Conservation (phyloP, 2,113 vertebrate species). For the Garra rufa region DNA sequence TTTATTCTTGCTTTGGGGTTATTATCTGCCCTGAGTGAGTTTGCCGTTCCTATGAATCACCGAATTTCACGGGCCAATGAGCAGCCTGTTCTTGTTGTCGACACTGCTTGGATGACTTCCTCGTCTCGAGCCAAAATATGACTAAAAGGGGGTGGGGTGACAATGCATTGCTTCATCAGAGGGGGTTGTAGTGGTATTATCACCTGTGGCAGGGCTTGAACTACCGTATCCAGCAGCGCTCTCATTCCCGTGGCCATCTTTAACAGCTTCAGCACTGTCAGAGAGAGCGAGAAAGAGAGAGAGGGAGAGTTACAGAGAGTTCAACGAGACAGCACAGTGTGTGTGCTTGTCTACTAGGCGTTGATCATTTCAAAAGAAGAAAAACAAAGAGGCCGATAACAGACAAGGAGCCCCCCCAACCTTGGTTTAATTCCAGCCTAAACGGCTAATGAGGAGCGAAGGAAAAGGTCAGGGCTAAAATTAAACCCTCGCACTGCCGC, state of each 20-base stretch:
- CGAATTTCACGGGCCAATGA: slow-evolving; percentile 23
- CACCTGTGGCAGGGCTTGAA: slow-evolving; percentile 90
- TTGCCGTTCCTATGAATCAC: slow-evolving; percentile 10
- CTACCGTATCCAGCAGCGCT: slow-evolving; percentile 86
- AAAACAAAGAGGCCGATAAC: slow-evolving; percentile 30
- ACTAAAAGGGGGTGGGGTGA: neutral
- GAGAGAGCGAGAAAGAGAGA: slow-evolving; percentile 26
- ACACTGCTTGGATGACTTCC: slow-evolving; percentile 3
- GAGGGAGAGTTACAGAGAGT: neutral
- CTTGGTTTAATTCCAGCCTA: slow-evolving; percentile 62
- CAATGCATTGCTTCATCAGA: neutral
- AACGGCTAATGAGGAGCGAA: slow-evolving; percentile 57
- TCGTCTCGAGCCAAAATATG: neutral
- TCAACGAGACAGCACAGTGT: neutral
- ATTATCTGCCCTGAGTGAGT: neutral
- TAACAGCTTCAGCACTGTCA: slow-evolving; percentile 85
- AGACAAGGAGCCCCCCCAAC: slow-evolving; percentile 29
- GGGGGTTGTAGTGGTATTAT: slow-evolving; percentile 27
- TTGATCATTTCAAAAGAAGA: slow-evolving; percentile 20
- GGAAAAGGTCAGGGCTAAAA: slow-evolving; percentile 65
- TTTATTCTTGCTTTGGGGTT: slow-evolving; percentile 4
- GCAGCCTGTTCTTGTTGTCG: neutral
- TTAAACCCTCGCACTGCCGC: slow-evolving; percentile 18
- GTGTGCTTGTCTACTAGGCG: neutral
- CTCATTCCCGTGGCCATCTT: slow-evolving; percentile 92